These are phyloP conservation scores for Apaloderma vittatum DNA, from an alignment of 2,113 vertebrate genomes.

Conservation along the genomic window DNA sequence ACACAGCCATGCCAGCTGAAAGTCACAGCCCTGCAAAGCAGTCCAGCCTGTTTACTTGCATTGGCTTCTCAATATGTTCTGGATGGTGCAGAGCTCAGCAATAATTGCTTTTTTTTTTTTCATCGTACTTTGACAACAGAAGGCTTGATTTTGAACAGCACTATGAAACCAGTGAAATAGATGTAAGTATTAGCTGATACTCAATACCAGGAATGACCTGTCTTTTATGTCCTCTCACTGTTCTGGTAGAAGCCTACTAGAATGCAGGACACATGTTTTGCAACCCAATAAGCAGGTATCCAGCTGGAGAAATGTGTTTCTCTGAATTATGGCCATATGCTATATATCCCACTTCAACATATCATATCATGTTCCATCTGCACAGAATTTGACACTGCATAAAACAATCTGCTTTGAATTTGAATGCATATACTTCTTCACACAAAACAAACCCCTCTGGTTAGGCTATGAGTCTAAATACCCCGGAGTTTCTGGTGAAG, in stretches of 20 bases:
- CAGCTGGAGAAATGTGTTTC: constrained; percentile 69
- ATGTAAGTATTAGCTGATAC: constrained; percentile 30
- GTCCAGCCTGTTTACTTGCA: background rate
- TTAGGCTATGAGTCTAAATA: background rate
- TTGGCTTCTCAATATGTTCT: background rate
- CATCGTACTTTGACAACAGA: background rate
- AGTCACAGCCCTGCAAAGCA: background rate
- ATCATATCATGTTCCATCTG: constrained; percentile 65
- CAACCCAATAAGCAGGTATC: constrained; percentile 60
- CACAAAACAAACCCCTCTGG: constrained; percentile 10
- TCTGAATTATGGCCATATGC: constrained; percentile 68
- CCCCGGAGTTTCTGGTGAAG: background rate
- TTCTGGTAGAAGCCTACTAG: constrained; percentile 53
- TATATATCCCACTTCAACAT: constrained; percentile 41
- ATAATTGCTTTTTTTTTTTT: background rate
- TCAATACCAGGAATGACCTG: constrained; percentile 11
- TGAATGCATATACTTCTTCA: background rate
- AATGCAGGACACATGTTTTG: constrained; percentile 62
- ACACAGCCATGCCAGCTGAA: background rate
- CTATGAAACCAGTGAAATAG: constrained; percentile 1
- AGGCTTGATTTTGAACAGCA: constrained; percentile 29
- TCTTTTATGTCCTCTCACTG: constrained; percentile 23
- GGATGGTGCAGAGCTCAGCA: background rate
- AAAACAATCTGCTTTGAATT: constrained; percentile 69
- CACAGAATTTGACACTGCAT: constrained; percentile 54